Percentiles rank a stretch among this genome's conserved stretches.
Evolutionary conservation across 2,888 invertebrate species (phyloP).

Genomic region (Timema cristinae): DNA sequence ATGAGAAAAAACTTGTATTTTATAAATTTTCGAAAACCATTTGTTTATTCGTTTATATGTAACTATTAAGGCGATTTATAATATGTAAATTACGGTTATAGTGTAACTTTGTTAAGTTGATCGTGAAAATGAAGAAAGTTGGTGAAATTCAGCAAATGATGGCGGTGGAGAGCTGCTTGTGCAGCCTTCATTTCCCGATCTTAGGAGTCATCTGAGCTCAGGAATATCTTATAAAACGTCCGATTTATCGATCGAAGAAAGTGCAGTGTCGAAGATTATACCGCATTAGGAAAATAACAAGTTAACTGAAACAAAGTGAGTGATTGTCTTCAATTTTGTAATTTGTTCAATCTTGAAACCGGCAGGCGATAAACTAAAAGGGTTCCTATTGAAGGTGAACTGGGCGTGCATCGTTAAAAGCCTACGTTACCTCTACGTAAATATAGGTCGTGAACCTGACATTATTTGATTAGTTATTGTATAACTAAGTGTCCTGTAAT

Average conservation of each 20-base stretch:
- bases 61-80: slow-evolving; percentile 16
- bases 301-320: slow-evolving; percentile 13
- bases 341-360: slow-evolving; percentile 27
- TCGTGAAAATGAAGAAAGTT: slow-evolving; percentile 31
- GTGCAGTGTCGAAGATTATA: slow-evolving; percentile 18
- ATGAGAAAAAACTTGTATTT: slow-evolving; percentile 21
- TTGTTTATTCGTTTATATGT: slow-evolving; percentile 19
- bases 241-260: slow-evolving; percentile 9
- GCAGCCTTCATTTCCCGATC: slow-evolving; percentile 32
- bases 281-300: slow-evolving; percentile 16
- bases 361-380: slow-evolving; percentile 27
- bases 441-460: background rate
- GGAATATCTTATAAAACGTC: slow-evolving; percentile 23
- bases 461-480: too few relatives aligned
- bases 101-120: slow-evolving; percentile 24
- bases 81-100: slow-evolving; percentile 27
- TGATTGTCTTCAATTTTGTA: slow-evolving; percentile 17
- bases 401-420: slow-evolving; percentile 14
- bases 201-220: slow-evolving; percentile 32
- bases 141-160: slow-evolving; percentile 33
- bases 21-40: slow-evolving; percentile 17
- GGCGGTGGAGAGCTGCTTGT: slow-evolving; percentile 34
- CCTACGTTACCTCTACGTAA: slow-evolving; percentile 7
- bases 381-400: slow-evolving; percentile 25
- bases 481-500: too few relatives aligned